Conservation (phyloP, 2,113 vertebrate genomes). For the Trichomycterus rosablanca region DNA sequence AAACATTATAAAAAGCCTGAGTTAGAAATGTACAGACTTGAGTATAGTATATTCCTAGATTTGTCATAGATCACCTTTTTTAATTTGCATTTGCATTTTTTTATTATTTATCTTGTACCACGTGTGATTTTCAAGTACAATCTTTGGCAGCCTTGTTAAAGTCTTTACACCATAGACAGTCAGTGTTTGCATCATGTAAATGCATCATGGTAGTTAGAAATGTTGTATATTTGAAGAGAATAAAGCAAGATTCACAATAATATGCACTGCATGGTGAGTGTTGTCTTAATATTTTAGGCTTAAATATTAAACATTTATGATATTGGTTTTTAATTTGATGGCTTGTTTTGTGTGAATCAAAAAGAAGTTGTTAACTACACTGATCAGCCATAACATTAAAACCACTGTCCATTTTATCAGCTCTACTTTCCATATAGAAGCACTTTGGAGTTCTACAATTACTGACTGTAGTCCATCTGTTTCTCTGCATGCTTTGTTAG, state of each 20-base stretch:
- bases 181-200: slow-evolving; percentile 5
- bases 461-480: no score
- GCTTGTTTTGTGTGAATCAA: no score
- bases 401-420: no score
- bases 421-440: no score
- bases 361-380: no score
- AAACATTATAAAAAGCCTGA: slow-evolving; percentile 9
- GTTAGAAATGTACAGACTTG: slow-evolving; percentile 30
- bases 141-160: slow-evolving; percentile 17
- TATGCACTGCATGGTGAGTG: not conserved
- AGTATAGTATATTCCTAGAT: slow-evolving; percentile 22
- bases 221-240: slow-evolving; percentile 23
- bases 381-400: no score
- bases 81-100: slow-evolving; percentile 18
- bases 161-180: slow-evolving; percentile 21
- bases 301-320: no score
- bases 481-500: no score
- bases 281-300: no score
- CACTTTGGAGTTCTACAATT: no score
- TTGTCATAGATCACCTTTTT: slow-evolving; percentile 24
- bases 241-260: slow-evolving; percentile 16
- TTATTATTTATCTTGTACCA: slow-evolving; percentile 30
- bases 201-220: not conserved
- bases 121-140: slow-evolving; percentile 4
- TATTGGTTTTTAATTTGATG: no score